Percentiles rank a stretch among this genome's conserved stretches.
These are phyloP conservation scores for Centropristis striata DNA, from an alignment of 2,113 vertebrate genomes.

Conservation along the genomic window DNA sequence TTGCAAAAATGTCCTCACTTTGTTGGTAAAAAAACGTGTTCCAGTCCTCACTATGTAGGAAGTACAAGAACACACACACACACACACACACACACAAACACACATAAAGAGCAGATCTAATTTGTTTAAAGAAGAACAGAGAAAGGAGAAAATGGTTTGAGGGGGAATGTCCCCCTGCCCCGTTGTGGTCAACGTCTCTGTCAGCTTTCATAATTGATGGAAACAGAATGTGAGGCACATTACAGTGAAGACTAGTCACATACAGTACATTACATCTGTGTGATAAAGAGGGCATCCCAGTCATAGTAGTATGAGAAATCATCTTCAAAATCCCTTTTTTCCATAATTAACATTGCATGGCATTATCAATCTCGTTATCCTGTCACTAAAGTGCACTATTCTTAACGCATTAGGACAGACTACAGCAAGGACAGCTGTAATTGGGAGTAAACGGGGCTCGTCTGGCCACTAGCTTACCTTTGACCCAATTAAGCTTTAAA, in stretches of 20 bases:
- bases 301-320: too few relatives aligned
- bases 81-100: too few relatives aligned
- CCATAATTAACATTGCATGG: conserved; percentile 9
- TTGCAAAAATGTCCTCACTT: too few relatives aligned
- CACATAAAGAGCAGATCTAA: background rate
- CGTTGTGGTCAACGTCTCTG: background rate
- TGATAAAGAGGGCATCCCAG: too few relatives aligned
- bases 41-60: too few relatives aligned
- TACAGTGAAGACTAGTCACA: conserved; percentile 10
- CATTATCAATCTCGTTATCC: conserved; percentile 20
- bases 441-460: conserved; percentile 11
- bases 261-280: too few relatives aligned
- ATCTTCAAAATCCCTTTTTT: too few relatives aligned
- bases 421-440: background rate
- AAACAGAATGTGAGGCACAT: conserved; percentile 8
- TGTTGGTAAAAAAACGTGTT: too few relatives aligned
- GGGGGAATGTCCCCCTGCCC: background rate
- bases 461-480: background rate
- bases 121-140: conserved; percentile 8
- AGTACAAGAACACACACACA: too few relatives aligned
- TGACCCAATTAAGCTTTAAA: conserved; percentile 8
- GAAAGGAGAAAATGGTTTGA: too few relatives aligned
- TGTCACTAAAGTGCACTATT: background rate
- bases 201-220: conserved; percentile 27
- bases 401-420: background rate